phyloP scores from a whole-genome alignment of 2,797 vertebrate species.

The Miichthys miiuy region DNA sequence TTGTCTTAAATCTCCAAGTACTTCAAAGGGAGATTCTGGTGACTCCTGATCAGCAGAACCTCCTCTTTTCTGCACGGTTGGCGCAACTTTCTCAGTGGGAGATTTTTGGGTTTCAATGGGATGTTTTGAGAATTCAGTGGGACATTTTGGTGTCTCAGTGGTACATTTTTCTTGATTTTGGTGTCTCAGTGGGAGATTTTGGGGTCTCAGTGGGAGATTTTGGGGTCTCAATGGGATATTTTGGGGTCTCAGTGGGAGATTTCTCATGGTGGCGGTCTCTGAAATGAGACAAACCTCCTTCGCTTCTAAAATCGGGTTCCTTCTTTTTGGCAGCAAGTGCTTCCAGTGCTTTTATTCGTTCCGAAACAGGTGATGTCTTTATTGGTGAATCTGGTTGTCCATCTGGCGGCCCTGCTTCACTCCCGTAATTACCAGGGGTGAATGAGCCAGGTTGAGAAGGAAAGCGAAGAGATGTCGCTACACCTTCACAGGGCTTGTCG shows the following conservation, averaged over 20 bases:
- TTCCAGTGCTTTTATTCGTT: slow-evolving; percentile 86
- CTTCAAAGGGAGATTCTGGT: slow-evolving; percentile 93
- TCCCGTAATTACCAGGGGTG: slow-evolving; percentile 73
- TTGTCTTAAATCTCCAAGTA: slow-evolving; percentile 85
- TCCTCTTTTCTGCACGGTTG: slow-evolving; percentile 69
- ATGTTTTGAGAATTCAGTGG: slow-evolving; percentile 39
- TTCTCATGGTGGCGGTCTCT: slow-evolving; percentile 85
- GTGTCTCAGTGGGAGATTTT: slow-evolving; percentile 52
- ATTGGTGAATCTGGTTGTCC: slow-evolving; percentile 80
- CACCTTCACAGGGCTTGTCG: slow-evolving; percentile 80
- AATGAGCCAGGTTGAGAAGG: slow-evolving; percentile 83
- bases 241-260: slow-evolving; percentile 69
- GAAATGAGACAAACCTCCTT: slow-evolving; percentile 78
- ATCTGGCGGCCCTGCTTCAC: slow-evolving; percentile 71
- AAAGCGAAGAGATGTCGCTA: slow-evolving; percentile 84
- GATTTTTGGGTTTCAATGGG: slow-evolving; percentile 47
- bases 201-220: slow-evolving; percentile 46
- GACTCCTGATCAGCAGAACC: slow-evolving; percentile 82
- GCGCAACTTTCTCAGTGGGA: slow-evolving; percentile 56
- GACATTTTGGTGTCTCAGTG: slow-evolving; percentile 59
- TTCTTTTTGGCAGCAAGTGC: slow-evolving; percentile 85
- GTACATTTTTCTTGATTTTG: slow-evolving; percentile 70
- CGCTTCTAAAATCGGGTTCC: slow-evolving; percentile 79
- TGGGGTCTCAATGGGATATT: slow-evolving; percentile 47
- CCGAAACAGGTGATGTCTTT: slow-evolving; percentile 85